phyloP scores from a whole-genome alignment of 1,140 invertebrate genomes.

The Tetranychus cinnabarinus region DNA sequence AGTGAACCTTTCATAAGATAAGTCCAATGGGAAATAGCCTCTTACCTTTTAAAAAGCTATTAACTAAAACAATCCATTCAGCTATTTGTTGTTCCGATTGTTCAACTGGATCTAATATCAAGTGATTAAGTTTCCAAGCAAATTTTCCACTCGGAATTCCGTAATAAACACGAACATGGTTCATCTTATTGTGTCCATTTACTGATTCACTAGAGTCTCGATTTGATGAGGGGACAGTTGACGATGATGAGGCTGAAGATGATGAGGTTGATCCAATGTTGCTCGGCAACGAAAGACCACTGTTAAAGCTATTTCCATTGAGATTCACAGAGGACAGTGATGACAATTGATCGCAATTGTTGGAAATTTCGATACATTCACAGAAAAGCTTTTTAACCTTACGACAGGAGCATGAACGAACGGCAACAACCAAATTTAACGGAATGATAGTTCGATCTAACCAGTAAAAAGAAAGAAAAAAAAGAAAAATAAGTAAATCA shows the following conservation, averaged over 20 bases:
- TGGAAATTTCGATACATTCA: not conserved
- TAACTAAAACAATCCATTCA: not conserved
- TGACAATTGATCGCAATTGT: not conserved
- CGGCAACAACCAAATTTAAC: conserved; percentile 1
- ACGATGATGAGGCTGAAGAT: not conserved
- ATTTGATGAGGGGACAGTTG: too few relatives aligned
- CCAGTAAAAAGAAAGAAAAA: not conserved
- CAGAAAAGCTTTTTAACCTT: not conserved
- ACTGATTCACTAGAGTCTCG: too few relatives aligned
- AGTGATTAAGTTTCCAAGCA: not conserved
- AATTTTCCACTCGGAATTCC: not conserved
- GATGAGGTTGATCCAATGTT: not conserved
- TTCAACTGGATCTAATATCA: not conserved
- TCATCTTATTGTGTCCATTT: not conserved
- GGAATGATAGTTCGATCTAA: conserved; percentile 1
- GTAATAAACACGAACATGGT: not conserved
- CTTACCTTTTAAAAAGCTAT: not conserved
- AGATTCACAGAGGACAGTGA: not conserved
- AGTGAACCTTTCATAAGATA: too few relatives aligned
- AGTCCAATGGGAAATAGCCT: not conserved
- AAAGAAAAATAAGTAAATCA: too few relatives aligned
- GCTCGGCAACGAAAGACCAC: not conserved
- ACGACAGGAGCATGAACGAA: conserved; percentile 2
- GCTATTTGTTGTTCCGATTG: not conserved
- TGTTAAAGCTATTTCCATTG: not conserved